Evolutionary conservation across 2,888 invertebrate genomes (phyloP).

Genomic region (Sabatieria punctata): DNA sequence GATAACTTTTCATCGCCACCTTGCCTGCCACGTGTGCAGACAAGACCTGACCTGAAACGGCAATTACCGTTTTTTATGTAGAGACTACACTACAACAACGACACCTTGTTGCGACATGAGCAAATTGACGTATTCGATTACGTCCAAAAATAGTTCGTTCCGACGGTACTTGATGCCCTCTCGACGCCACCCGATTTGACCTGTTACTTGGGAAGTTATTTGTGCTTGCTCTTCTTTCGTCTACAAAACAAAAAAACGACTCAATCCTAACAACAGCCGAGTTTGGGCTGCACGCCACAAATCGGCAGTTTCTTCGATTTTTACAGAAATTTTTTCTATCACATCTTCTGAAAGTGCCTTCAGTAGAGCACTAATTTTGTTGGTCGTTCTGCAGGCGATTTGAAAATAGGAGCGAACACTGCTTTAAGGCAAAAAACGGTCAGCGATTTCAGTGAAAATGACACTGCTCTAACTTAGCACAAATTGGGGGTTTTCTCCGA

Average conservation of each 20-base stretch:
- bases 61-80: not conserved
- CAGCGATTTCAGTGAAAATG: no score
- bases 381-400: no score
- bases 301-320: no score
- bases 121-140: conserved; percentile 92
- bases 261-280: not conserved
- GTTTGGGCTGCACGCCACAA: no score
- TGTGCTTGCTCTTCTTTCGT: conserved; percentile 98
- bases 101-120: conserved; percentile 96
- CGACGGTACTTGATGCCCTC: conserved; percentile 98
- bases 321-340: conserved; percentile 1
- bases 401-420: no score
- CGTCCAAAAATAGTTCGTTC: conserved; percentile 94
- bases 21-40: conserved; percentile 98
- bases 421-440: no score
- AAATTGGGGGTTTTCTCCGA: no score
- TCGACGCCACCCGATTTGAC: conserved; percentile 80
- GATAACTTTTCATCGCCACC: conserved; percentile 97
- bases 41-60: conserved; percentile 65
- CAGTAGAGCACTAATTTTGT: no score
- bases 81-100: no score
- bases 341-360: no score
- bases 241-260: conserved; percentile 37
- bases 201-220: conserved; percentile 75
- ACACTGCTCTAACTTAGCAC: no score